Percentiles rank a stretch among this genome's conserved stretches.
Conservation (phyloP, 2,888 invertebrate species). For the Philaethria dido region DNA sequence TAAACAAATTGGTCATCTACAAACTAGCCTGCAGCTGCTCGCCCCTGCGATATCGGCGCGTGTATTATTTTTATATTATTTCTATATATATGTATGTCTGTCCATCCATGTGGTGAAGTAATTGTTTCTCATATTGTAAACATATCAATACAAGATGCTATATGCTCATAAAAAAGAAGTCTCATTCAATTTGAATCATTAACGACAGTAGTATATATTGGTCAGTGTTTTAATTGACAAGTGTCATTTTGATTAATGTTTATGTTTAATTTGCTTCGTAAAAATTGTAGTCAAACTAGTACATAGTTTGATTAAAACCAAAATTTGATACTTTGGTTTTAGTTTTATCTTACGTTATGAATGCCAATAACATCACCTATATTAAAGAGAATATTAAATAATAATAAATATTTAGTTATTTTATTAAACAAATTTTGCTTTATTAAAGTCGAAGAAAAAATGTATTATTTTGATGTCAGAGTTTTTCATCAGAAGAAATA, state of each 20-base stretch:
- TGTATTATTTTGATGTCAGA: too few species aligned
- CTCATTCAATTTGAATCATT: slow-evolving; percentile 15
- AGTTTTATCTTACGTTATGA: not conserved
- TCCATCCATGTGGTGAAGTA: not conserved
- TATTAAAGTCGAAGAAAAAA: too few species aligned
- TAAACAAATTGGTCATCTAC: not conserved
- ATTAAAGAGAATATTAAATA: too few species aligned
- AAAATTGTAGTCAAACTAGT: not conserved
- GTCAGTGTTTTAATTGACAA: slow-evolving; percentile 43
- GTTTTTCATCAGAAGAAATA: too few species aligned
- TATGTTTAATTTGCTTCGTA: slow-evolving; percentile 6
- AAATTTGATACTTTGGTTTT: too few species aligned
- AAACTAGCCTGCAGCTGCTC: slow-evolving; percentile 16
- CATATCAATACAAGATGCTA: slow-evolving; percentile 23
- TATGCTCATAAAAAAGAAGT: slow-evolving; percentile 26
- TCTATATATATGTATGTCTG: not conserved
- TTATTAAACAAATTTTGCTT: too few species aligned
- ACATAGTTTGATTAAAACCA: too few species aligned
- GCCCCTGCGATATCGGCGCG: not conserved
- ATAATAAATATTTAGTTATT: too few species aligned
- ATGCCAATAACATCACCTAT: too few species aligned
- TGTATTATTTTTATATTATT: slow-evolving; percentile 10
- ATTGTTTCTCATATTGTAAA: slow-evolving; percentile 15
- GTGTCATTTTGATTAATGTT: slow-evolving; percentile 44
- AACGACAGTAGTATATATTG: slow-evolving; percentile 17